A percentile compares a stretch with the other conserved stretches of the same genome.
Evolutionary conservation across 35 echinoderm and acorn worm genomes (phyloP).

Genomic region (Apostichopus californicus): DNA sequence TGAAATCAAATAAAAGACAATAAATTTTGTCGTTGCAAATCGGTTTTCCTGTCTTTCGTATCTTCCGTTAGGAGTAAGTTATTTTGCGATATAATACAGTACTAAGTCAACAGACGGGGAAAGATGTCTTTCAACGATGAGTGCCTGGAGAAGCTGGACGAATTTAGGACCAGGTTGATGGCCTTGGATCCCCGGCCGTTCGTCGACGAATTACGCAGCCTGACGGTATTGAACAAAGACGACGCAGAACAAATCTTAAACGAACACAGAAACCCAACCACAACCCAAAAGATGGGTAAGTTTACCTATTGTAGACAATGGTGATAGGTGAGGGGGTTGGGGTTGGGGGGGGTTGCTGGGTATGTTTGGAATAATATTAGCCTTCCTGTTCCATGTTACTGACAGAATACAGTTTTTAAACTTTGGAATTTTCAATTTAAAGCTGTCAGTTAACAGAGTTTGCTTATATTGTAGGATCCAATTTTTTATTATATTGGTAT

Average conservation of each 20-base stretch:
- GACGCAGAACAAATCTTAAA: constrained; percentile 20
- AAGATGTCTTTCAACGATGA: constrained; percentile 44
- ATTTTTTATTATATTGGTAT: too few relatives aligned
- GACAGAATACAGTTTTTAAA: too few relatives aligned
- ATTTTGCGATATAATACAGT: not conserved
- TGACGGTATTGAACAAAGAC: not conserved
- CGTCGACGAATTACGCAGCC: not conserved
- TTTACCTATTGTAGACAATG: not conserved
- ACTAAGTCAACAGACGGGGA: not conserved
- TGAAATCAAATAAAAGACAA: too few relatives aligned
- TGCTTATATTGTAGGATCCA: too few relatives aligned
- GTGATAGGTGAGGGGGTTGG: too few relatives aligned
- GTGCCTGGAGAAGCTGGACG: constrained; percentile 5
- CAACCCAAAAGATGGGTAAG: constrained; percentile 5
- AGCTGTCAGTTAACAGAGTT: too few relatives aligned
- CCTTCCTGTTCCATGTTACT: too few relatives aligned
- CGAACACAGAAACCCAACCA: not conserved
- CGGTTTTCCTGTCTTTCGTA: too few relatives aligned
- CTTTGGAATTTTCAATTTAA: too few relatives aligned
- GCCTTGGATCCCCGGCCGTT: not conserved
- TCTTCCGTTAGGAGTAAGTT: not conserved
- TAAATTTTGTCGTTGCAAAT: too few relatives aligned
- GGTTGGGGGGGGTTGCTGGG: too few relatives aligned
- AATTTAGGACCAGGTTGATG: constrained; percentile 15
- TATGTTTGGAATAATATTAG: too few relatives aligned